Base-by-base conservation (phyloP, 1,140 invertebrate species). In the Drosophila biarmipes region DNA sequence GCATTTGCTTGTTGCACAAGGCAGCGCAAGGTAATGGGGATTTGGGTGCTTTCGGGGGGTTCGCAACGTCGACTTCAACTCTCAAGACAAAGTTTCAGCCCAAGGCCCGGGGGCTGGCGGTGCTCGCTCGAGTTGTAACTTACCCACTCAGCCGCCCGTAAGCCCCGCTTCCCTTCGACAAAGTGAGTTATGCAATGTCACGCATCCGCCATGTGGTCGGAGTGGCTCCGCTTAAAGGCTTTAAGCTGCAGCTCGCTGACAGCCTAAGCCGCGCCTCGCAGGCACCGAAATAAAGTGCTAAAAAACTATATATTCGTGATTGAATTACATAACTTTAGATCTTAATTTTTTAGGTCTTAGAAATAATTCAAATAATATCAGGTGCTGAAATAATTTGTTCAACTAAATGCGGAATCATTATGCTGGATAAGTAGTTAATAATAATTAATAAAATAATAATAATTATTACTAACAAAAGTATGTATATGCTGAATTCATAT, bases 141-240 rank as follows among this genome's bases (percentile, higher is more conserved):
- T 75, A 81, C 55, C 55, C 67, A 57, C 55, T 51, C 54, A 79
- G 35, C n/a, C 15, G 10, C 46, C n/a, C 29, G 38, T 6, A 10
- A 24, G 19, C 27, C 27, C 19, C 21, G 21, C 29, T 11, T 31
- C 12, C 27, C 19, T 5, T 42, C 37, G 51, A 71, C 68, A 66
- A 62, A 78, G 62, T 66, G 56, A 81, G 78, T 80, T 87, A 87
- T 75, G 73, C 71, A 57, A 57, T 87, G 71, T 87, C 82, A 89
- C 82, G 80, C 64, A 75, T 73, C 62, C 53, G 61, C 66, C 81
- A 80, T 79, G 80, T 77, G 73, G 73, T 61, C 61, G 52, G 40
- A 54, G 53, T 55, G 49, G 64, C 66, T 76, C 57, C 71, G 56
- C 75, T 75, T 68, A 34, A 82, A 82, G 66, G 69, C 82, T 78